Evolutionary conservation across 92 coral and sea anemone species (phyloP).

Genomic region (Virgularia gustaviana): DNA sequence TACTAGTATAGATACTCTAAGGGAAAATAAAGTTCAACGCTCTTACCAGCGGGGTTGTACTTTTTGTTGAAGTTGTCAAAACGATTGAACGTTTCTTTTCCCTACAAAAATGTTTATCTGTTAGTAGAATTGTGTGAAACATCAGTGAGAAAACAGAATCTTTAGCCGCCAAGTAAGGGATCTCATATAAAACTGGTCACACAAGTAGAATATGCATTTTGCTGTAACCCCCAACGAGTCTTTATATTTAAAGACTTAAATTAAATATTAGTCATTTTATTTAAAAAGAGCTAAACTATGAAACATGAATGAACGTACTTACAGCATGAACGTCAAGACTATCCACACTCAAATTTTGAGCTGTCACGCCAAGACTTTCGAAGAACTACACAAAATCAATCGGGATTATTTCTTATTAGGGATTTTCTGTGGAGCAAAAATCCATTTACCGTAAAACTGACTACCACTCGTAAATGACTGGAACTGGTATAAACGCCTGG

Average conservation of each 20-base stretch:
- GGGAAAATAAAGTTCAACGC: neutral
- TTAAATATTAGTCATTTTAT: too few species aligned
- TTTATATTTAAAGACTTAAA: too few species aligned
- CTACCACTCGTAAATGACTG: too few species aligned
- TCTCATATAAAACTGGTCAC: too few species aligned
- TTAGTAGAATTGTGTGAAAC: neutral
- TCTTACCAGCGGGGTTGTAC: slow-evolving; percentile 94
- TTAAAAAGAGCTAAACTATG: neutral
- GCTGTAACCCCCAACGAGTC: too few species aligned
- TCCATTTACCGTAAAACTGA: too few species aligned
- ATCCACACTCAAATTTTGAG: slow-evolving; percentile 88
- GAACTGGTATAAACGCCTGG: too few species aligned
- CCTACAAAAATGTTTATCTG: slow-evolving; percentile 60
- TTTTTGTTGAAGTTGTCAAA: slow-evolving; percentile 95
- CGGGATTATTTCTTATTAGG: too few species aligned
- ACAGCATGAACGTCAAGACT: slow-evolving; percentile 95
- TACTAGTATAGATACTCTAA: neutral
- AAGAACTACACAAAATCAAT: slow-evolving; percentile 62
- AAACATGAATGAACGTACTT: slow-evolving; percentile 14
- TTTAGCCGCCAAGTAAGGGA: too few species aligned
- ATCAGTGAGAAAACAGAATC: neutral
- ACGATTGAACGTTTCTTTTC: slow-evolving; percentile 83
- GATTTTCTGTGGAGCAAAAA: too few species aligned
- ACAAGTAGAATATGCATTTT: too few species aligned
- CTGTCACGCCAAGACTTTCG: slow-evolving; percentile 78